Conservation (phyloP, 2,113 vertebrate species). For the Alethe castanea region DNA sequence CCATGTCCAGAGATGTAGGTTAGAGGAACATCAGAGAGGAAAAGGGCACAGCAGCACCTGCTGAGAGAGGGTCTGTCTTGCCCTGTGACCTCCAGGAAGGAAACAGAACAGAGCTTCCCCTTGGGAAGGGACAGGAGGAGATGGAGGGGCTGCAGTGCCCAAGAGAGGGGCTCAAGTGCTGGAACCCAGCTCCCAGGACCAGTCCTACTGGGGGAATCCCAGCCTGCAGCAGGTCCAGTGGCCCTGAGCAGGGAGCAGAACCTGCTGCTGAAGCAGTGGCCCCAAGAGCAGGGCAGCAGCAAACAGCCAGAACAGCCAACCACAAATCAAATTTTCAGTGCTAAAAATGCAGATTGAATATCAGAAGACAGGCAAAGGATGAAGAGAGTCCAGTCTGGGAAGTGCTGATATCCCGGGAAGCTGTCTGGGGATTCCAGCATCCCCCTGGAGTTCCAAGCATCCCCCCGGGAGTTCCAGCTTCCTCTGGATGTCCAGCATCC, state of each 20-base stretch:
- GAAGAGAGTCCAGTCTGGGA: not conserved
- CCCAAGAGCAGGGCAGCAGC: not conserved
- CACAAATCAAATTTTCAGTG: not conserved
- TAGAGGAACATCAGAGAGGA: not conserved
- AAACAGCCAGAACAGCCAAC: not conserved
- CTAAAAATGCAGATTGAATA: not conserved
- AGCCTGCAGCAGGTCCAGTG: not conserved
- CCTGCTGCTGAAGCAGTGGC: not conserved
- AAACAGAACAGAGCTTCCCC: not conserved
- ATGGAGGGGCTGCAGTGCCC: accelerated
- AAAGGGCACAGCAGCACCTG: not conserved
- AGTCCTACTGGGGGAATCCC: not conserved
- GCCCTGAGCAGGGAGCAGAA: not conserved
- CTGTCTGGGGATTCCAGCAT: not conserved
- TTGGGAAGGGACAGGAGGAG: not conserved
- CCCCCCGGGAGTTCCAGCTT: not conserved
- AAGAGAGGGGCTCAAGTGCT: accelerated
- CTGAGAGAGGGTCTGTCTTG: not conserved
- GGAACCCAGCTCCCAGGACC: not conserved
- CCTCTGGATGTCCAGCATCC: not conserved
- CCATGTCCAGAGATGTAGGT: accelerated
- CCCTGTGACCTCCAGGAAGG: accelerated
- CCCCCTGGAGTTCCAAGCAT: not conserved
- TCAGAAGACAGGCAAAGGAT: not conserved
- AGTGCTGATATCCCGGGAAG: accelerated